Evolutionary conservation across 2,888 invertebrate species (phyloP).

Genomic region (Eudemis profundana): DNA sequence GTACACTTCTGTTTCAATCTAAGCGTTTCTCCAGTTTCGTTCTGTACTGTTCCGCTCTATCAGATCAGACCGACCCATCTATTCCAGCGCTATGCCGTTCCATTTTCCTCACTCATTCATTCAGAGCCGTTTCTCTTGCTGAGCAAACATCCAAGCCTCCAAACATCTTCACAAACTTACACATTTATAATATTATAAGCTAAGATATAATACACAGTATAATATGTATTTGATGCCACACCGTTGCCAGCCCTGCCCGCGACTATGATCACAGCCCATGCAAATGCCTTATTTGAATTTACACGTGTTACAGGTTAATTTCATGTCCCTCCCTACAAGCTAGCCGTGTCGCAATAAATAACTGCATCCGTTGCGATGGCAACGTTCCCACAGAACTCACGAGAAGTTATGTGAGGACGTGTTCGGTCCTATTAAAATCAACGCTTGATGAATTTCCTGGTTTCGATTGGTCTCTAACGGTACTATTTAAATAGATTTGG

Average conservation of each 20-base stretch:
- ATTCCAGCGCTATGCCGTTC: too few relatives aligned
- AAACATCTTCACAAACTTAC: too few relatives aligned
- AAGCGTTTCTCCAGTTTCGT: too few relatives aligned
- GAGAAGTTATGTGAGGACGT: neutral
- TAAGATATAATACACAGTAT: too few relatives aligned
- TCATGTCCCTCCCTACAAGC: constrained; percentile 33
- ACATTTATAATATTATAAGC: too few relatives aligned
- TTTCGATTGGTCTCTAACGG: neutral
- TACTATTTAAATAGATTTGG: too few relatives aligned
- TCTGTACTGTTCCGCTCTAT: too few relatives aligned
- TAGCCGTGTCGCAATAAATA: constrained; percentile 31
- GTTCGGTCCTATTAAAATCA: constrained; percentile 25
- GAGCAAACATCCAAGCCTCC: too few relatives aligned
- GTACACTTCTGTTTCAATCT: too few relatives aligned
- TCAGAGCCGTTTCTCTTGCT: too few relatives aligned
- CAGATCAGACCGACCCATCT: too few relatives aligned
- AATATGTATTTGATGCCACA: neutral
- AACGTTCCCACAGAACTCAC: constrained; percentile 27
- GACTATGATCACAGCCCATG: constrained; percentile 36
- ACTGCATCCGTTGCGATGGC: constrained; percentile 13
- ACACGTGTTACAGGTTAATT: constrained; percentile 42
- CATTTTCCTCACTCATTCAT: too few relatives aligned
- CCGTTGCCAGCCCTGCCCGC: constrained; percentile 17
- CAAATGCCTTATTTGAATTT: constrained; percentile 42
- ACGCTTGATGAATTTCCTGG: constrained; percentile 7